These are phyloP conservation scores for Reinhardtius hippoglossoides DNA, from an alignment of 2,113 vertebrate species.

Conservation along the genomic window DNA sequence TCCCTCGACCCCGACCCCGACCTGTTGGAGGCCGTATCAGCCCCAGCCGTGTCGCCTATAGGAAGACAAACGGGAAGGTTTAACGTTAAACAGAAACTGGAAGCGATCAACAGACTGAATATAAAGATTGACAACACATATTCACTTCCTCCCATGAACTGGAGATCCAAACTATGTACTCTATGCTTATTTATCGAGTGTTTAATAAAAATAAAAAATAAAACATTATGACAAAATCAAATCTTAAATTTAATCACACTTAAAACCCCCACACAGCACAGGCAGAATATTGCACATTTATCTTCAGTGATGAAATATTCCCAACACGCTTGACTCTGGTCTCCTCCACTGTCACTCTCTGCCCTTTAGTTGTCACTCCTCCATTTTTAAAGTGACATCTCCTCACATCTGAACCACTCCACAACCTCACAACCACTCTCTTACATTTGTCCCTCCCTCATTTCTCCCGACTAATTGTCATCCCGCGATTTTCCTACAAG, in stretches of 20 bases:
- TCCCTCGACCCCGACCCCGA: conserved; percentile 90
- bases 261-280: no score
- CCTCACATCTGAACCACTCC: conserved; percentile 33
- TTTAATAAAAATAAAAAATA: no score
- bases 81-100: no score
- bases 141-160: no score
- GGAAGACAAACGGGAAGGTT: neutral
- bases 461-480: conserved; percentile 66
- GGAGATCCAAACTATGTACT: no score
- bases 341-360: neutral
- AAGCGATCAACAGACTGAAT: neutral
- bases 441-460: conserved; percentile 39
- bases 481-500: conserved; percentile 55
- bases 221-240: no score
- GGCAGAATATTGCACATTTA: neutral
- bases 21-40: conserved; percentile 86
- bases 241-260: no score
- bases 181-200: no score
- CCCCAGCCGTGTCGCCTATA: conserved; percentile 91
- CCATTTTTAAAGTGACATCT: conserved; percentile 59
- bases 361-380: conserved; percentile 49
- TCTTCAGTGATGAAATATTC: neutral
- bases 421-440: conserved; percentile 40
- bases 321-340: neutral
- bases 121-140: neutral